Evolutionary conservation across 2,797 vertebrate species (phyloP), one percentile per base, ranked within the genome.

Genomic region (Semotilus atromaculatus): DNA sequence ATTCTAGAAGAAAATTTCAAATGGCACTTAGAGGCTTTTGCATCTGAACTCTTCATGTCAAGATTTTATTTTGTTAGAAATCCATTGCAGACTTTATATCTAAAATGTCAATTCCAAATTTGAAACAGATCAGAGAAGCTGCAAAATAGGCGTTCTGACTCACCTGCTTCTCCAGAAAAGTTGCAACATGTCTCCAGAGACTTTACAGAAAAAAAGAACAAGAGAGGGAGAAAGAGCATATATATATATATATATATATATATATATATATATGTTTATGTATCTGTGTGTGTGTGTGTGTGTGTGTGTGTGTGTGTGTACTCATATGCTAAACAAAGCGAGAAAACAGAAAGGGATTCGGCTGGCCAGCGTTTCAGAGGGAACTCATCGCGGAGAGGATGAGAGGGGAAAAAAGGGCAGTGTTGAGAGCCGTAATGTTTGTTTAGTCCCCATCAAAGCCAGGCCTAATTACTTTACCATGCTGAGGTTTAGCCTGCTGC

Each of bases 381-480:
- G 90, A 86, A 89, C 87, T 75, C 81, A 88, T 83, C 84, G 21
- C 77, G 74, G 82, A 93, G 92, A 92, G 89, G 85, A 88, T 86
- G 88, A 84, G 71, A 89, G 84, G 86, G 67, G 60, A 38, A 79
- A 81, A 86, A 89, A 79, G 70, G 85, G 86, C 86, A 82, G 93
- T 91, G 93, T 93, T 94, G 94, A 95, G 91, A 91, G 92, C 93
- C 89, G 93, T 93, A 92, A 89, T 96, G 93, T 96, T 96, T 96
- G 93, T 95, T 94, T 94, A 94, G 94, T 91, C 92, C 88, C 85
- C 94, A 95, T 96, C 95, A 96, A 96, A 96, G 95, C 88, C 83
- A 73, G 88, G 84, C 89, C 83, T 96, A 95, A 96, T 95, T 95
- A 92, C 94, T 95, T 96, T 96, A 95, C 95, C 95, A 96, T 95